Conservation (phyloP, 2,888 invertebrate species). For the Thyatira batis region DNA sequence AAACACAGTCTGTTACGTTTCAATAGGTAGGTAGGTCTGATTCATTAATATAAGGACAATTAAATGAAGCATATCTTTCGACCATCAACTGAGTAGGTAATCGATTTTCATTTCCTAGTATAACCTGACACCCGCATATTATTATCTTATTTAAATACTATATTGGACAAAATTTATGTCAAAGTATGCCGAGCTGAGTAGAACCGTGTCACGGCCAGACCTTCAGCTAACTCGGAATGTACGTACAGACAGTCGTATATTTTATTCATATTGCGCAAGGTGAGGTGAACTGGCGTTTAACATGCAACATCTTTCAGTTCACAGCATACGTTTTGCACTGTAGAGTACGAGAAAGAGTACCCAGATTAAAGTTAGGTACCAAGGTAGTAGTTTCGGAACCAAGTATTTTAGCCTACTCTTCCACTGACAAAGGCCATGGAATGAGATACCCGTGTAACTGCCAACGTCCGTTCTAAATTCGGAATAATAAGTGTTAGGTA, state of each 20-base stretch:
- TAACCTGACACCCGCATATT: constrained; percentile 8
- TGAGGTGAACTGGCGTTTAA: constrained; percentile 47
- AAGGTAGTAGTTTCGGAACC: too few species aligned
- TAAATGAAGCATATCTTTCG: background rate
- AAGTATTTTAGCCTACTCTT: too few species aligned
- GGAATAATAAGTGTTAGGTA: too few species aligned
- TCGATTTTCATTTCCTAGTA: constrained; percentile 2
- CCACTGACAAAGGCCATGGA: too few species aligned
- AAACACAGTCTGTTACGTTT: too few species aligned
- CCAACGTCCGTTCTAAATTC: too few species aligned
- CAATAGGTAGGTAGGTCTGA: too few species aligned
- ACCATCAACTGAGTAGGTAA: constrained; percentile 4
- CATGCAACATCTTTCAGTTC: constrained; percentile 42
- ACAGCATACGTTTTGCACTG: constrained; percentile 18
- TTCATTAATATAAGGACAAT: too few species aligned
- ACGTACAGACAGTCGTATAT: constrained; percentile 41
- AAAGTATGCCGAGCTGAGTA: constrained; percentile 42
- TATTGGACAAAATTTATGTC: constrained; percentile 26
- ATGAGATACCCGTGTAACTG: too few species aligned
- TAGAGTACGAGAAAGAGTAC: too few species aligned
- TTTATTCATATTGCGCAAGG: constrained; percentile 54
- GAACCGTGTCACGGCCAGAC: constrained; percentile 67
- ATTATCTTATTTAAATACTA: constrained; percentile 12
- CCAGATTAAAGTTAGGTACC: too few species aligned
- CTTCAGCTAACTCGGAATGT: constrained; percentile 54